Evolutionary conservation across 2,797 vertebrate genomes (phyloP).

Genomic region (Epinephelus malabaricus): DNA sequence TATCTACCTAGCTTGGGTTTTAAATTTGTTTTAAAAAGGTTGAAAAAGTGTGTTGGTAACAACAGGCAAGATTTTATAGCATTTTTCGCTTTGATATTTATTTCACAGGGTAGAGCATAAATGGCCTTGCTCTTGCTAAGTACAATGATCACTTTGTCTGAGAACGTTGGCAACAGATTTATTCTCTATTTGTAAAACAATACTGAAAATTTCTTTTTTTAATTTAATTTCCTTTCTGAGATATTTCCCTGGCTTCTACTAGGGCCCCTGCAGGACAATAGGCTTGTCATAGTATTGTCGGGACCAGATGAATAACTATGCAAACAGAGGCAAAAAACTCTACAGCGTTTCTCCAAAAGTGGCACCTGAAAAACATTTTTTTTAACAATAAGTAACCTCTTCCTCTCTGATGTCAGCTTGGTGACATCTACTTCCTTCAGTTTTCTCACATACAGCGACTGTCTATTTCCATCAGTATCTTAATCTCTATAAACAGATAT

Average conservation of each 20-base stretch:
- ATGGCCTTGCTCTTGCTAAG: not conserved
- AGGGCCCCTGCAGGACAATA: not conserved
- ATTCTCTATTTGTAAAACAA: not conserved
- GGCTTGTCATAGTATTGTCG: not conserved
- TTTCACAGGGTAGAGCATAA: slow-evolving; percentile 1
- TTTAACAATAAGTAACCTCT: not conserved
- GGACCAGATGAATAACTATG: slow-evolving; percentile 18
- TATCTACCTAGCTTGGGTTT: not conserved
- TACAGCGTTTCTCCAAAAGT: not conserved
- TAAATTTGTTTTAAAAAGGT: not conserved
- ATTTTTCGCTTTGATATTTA: slow-evolving; percentile 6
- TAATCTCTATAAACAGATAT: not conserved
- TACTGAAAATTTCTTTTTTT: not conserved
- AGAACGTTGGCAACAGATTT: not conserved
- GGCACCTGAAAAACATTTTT: not conserved
- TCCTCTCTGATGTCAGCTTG: not conserved
- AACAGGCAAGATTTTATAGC: not conserved
- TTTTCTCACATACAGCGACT: slow-evolving; percentile 4
- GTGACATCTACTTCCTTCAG: not conserved
- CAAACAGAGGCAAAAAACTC: slow-evolving; percentile 1
- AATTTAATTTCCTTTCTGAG: not conserved
- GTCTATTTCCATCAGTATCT: not conserved
- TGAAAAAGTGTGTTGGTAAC: not conserved
- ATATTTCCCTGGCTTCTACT: not conserved
- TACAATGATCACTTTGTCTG: not conserved